Evolutionary conservation across 2,888 invertebrate genomes (phyloP).

Genomic region (Chloroclysta siterata): DNA sequence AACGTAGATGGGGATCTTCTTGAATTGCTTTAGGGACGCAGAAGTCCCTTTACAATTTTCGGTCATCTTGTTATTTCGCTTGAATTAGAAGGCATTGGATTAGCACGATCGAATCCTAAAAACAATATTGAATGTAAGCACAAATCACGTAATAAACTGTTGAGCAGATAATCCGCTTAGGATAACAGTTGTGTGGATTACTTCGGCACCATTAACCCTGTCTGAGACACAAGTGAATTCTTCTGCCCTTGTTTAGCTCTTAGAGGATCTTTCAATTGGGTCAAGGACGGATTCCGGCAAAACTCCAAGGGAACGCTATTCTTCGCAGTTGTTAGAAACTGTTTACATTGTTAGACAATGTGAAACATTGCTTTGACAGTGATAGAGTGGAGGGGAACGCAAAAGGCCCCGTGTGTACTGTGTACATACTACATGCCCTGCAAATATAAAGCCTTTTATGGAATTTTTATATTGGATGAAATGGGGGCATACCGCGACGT

Average conservation of each 20-base stretch:
- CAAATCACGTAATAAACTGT: slow-evolving; percentile 3
- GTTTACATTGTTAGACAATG: slow-evolving; percentile 47
- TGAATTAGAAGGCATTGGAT: slow-evolving; percentile 16
- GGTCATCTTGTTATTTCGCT: slow-evolving; percentile 41
- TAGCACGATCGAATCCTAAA: slow-evolving; percentile 17
- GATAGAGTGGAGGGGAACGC: slow-evolving; percentile 40
- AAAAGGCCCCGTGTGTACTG: slow-evolving; percentile 30
- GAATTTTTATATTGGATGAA: slow-evolving; percentile 29
- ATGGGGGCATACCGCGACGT: slow-evolving; percentile 18
- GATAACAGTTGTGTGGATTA: slow-evolving; percentile 11
- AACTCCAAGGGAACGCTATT: slow-evolving; percentile 52
- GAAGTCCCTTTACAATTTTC: slow-evolving; percentile 39
- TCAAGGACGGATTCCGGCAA: slow-evolving; percentile 62
- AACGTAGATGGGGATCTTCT: slow-evolving; percentile 89
- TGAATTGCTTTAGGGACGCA: slow-evolving; percentile 76
- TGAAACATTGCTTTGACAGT: slow-evolving; percentile 43
- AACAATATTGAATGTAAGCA: slow-evolving; percentile 12
- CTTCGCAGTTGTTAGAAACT: slow-evolving; percentile 58
- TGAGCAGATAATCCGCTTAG: slow-evolving; percentile 13
- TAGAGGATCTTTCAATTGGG: slow-evolving; percentile 57
- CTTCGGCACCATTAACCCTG: slow-evolving; percentile 15
- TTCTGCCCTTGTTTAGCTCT: slow-evolving; percentile 48
- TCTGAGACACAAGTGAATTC: slow-evolving; percentile 30
- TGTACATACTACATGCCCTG: slow-evolving; percentile 29
- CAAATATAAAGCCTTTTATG: slow-evolving; percentile 29